phyloP scores from a whole-genome alignment of 2,797 vertebrate genomes.

The Karalla daura region DNA sequence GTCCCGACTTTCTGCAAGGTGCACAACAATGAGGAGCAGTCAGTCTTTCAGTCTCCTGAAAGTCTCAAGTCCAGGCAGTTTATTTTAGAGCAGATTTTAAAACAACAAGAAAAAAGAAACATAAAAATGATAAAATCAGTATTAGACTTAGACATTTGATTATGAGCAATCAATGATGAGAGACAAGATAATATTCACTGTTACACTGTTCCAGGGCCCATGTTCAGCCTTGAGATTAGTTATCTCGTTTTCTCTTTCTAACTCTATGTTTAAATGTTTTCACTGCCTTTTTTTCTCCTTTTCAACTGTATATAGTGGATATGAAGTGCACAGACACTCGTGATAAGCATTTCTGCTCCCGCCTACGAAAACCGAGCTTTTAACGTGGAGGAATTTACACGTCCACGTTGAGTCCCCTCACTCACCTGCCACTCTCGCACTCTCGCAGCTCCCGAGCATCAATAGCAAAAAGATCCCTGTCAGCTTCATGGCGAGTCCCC shows the following conservation, averaged over 20 bases:
- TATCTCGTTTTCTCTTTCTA: too few species aligned
- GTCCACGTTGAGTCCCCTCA: background rate
- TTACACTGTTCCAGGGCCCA: too few species aligned
- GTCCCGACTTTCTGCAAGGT: constrained; percentile 82
- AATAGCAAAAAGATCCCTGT: constrained; percentile 85
- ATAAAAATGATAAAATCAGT: too few species aligned
- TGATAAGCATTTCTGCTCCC: background rate
- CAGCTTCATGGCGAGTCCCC: constrained; percentile 84
- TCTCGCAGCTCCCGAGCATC: constrained; percentile 81
- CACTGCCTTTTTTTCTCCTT: too few species aligned
- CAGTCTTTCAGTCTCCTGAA: constrained; percentile 26
- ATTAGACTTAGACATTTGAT: too few species aligned
- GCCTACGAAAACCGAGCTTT: background rate
- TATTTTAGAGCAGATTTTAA: too few species aligned
- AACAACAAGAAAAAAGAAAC: too few species aligned
- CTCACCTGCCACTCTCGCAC: constrained; percentile 91
- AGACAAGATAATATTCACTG: too few species aligned
- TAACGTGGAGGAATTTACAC: background rate
- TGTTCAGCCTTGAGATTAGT: too few species aligned
- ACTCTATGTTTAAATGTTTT: too few species aligned
- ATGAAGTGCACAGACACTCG: background rate
- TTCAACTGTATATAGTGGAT: too few species aligned
- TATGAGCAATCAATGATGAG: too few species aligned
- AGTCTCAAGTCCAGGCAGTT: constrained; percentile 10
- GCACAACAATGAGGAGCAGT: constrained; percentile 41